A percentile compares a stretch with the other conserved stretches of the same genome.
phyloP scores from a whole-genome alignment of 2,888 invertebrate genomes.

The Rhagophthalmus giganteus region DNA sequence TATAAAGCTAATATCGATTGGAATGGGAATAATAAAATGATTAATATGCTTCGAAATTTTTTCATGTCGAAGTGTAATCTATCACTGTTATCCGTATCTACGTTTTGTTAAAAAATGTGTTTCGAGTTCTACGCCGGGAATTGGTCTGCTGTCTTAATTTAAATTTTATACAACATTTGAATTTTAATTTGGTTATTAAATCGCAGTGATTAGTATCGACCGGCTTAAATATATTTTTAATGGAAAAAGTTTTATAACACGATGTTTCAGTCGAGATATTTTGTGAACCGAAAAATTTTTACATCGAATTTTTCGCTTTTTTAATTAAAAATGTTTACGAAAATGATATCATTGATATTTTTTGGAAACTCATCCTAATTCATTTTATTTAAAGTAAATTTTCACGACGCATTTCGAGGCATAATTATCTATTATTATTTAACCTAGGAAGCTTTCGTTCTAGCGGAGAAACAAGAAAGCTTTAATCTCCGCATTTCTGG shows the following conservation, averaged over 20 bases:
- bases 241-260: conserved; percentile 11
- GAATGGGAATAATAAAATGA: conserved; percentile 35
- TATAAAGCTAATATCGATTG: conserved; percentile 36
- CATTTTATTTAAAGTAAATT: too few relatives aligned
- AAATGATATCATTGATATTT: too few relatives aligned
- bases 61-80: conserved; percentile 26
- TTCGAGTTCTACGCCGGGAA: conserved; percentile 9
- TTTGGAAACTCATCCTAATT: too few relatives aligned
- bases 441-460: not conserved
- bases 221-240: conserved; percentile 11
- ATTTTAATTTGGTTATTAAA: conserved; percentile 21
- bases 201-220: conserved; percentile 13
- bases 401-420: too few relatives aligned
- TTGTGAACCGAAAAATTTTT: conserved; percentile 3
- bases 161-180: conserved; percentile 21
- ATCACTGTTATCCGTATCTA: conserved; percentile 26
- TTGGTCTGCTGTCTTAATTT: conserved; percentile 19
- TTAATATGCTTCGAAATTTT: conserved; percentile 31
- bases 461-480: not conserved
- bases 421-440: too few relatives aligned
- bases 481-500: not conserved
- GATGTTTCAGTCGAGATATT: conserved; percentile 7
- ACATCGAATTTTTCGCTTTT: conserved; percentile 1
- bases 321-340: conserved; percentile 3
- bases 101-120: conserved; percentile 15